Percentiles rank a stretch among this genome's conserved stretches.
phyloP scores from a whole-genome alignment of 2,113 vertebrate species.

The Macrotus californicus region DNA sequence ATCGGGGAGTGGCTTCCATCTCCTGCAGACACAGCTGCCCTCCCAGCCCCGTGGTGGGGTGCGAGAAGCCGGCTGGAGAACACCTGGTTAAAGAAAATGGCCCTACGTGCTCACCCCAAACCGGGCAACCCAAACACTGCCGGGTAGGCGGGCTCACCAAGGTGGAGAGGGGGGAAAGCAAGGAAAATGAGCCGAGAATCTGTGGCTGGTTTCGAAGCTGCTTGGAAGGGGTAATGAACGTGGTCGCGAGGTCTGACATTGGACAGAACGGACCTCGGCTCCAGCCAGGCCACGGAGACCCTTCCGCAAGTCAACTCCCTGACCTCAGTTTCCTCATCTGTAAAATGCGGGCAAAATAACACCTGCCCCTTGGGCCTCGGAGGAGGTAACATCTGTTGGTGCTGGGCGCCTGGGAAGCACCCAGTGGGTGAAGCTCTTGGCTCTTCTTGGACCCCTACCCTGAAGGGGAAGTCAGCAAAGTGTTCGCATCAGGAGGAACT shows the following conservation, averaged over 20 bases:
- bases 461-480: neutral
- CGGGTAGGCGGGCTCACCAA: neutral
- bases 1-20: conserved; percentile 32
- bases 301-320: neutral
- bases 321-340: neutral
- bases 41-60: neutral
- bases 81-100: neutral
- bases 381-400: too few relatives aligned
- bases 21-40: conserved; percentile 35
- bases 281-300: neutral
- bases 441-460: neutral
- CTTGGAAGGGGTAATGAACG: neutral
- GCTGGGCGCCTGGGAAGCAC: neutral
- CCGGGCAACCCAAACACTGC: neutral
- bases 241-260: neutral
- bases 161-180: neutral
- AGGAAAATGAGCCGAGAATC: neutral
- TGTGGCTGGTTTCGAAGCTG: neutral
- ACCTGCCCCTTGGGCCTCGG: neutral
- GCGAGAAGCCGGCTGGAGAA: neutral
- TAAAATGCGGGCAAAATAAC: neutral
- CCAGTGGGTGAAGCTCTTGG: neutral
- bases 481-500: neutral
- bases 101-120: neutral
- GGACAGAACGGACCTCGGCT: neutral